Evolutionary conservation across 2,113 vertebrate species (phyloP), one percentile per base, ranked within the genome.

Genomic region (Pungitius pungitius): DNA sequence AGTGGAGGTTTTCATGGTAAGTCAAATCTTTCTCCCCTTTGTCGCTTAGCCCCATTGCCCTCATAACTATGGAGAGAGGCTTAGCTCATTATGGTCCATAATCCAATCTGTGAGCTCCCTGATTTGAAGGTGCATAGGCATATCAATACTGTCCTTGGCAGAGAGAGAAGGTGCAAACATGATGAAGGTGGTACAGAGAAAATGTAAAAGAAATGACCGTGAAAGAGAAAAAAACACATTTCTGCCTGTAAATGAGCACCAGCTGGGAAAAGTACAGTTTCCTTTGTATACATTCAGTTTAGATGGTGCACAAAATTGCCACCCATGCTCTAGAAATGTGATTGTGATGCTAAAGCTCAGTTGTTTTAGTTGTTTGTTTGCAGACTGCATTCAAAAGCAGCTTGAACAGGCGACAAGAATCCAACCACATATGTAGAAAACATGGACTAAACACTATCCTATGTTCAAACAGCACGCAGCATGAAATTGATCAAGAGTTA

Each of bases 121-220:
- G 68, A 84, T 60, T 77, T 84, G 73, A 70, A 69, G 51, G 72
- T 24, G 47, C 76, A 82, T 70, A 60, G 80, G 86, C 74, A 84
- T 82, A 90, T 86, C 85, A 85, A 78, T 77, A 85, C 78, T 82
- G 84, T 88, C 88, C 87, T 88, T 90, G 85, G 78, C 72, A 47
- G 54, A 60, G 63, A 69, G 66, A 65, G 69, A 69, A 65, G 57
- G 73, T 73, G 81, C 69, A 81, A 80, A 81, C 72, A 47, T 52
- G 61, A 67, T 66, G 73, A 30, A 67, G 55, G 55, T 56, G 22
- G 47, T 0, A 1, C 27, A 26, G 72, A 51, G 45, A 69, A 73
- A 69, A 78, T 66, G 30, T 69, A 68, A 69, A 79, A 37, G 70
- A 78, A 82, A 73, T 62, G 57, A 58, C 69, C 62, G 60, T 6